Conservation (phyloP, 92 coral and sea anemone genomes). For the Parazoanthus swiftii region DNA sequence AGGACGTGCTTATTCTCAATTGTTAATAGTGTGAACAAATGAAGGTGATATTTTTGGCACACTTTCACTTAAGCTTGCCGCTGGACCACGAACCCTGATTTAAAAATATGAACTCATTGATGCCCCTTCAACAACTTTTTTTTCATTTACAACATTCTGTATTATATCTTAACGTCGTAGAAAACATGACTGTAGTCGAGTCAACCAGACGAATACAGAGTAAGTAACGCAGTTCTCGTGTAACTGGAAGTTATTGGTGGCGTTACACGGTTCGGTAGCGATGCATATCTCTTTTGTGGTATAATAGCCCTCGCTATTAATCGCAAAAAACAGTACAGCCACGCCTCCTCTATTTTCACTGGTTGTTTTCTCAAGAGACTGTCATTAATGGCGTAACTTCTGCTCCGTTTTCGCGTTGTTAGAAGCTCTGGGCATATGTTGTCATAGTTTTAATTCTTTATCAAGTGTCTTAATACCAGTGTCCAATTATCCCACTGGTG, state of each 20-base stretch:
- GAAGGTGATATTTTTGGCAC: conserved; percentile 23
- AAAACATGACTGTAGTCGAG: background rate
- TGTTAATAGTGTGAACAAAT: background rate
- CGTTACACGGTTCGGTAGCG: background rate
- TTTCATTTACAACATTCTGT: background rate
- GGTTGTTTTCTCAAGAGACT: background rate
- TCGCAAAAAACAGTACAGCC: background rate
- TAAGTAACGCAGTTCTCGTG: background rate
- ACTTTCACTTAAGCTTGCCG: background rate
- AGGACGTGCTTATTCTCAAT: background rate
- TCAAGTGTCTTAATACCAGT: background rate
- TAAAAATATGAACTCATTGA: background rate
- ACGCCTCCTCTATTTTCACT: background rate
- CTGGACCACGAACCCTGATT: background rate
- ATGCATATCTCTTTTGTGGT: background rate
- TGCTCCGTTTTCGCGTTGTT: conserved; percentile 9
- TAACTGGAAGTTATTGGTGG: background rate
- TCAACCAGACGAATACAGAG: too few relatives aligned
- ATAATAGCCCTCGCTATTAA: background rate
- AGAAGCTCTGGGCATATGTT: background rate
- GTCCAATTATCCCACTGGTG: background rate
- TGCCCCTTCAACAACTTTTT: background rate
- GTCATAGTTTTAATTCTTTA: background rate
- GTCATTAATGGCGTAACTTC: background rate
- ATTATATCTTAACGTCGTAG: background rate